Evolutionary conservation across 2,113 vertebrate genomes (phyloP).

Genomic region (Callospermophilus lateralis): DNA sequence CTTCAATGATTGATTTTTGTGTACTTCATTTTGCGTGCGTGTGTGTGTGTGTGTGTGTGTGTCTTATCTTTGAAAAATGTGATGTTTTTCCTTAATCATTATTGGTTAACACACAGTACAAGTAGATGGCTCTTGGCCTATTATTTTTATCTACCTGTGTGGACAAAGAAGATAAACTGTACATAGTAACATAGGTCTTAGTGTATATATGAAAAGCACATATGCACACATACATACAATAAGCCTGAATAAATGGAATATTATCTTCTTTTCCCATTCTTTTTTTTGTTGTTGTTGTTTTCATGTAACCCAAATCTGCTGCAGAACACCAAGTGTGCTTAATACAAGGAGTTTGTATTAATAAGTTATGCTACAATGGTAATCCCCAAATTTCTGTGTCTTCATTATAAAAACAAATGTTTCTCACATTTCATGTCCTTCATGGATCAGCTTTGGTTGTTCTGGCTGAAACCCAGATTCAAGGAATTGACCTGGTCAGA

Average conservation of each 20-base stretch:
- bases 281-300: conserved; percentile 59
- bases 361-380: conserved; percentile 3
- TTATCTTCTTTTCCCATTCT: conserved; percentile 40
- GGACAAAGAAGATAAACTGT: background rate
- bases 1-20: background rate
- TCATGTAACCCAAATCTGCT: conserved; percentile 32
- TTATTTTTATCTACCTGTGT: background rate
- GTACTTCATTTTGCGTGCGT: background rate
- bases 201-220: background rate
- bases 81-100: conserved; percentile 26
- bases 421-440: conserved; percentile 2
- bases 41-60: background rate
- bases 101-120: conserved; percentile 37
- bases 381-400: background rate
- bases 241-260: conserved; percentile 39
- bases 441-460: conserved; percentile 11
- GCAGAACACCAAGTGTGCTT: background rate
- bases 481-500: background rate
- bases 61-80: conserved; percentile 29
- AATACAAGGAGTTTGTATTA: conserved; percentile 24
- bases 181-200: background rate
- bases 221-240: background rate
- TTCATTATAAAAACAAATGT: conserved; percentile 19
- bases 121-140: background rate
- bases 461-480: background rate